These are phyloP conservation scores for Morinoia aosen DNA, from an alignment of 2,888 invertebrate genomes.

Conservation along the genomic window DNA sequence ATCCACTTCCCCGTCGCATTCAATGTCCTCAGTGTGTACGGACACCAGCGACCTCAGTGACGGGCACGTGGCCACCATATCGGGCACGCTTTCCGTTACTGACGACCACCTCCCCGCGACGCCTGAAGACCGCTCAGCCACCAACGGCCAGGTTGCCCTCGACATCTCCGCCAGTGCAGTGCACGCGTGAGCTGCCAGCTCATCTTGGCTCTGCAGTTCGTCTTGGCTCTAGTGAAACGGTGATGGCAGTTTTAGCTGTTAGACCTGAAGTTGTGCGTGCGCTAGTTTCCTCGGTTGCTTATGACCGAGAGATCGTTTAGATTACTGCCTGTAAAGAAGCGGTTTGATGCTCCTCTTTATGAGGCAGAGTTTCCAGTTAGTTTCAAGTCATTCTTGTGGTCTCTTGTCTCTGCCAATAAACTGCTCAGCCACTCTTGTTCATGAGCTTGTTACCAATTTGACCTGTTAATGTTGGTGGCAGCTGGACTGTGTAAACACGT, in stretches of 20 bases:
- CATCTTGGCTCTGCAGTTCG: not conserved
- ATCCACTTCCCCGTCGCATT: slow-evolving; percentile 6
- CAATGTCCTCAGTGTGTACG: slow-evolving; percentile 39
- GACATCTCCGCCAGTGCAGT: slow-evolving; percentile 19
- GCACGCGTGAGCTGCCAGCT: not conserved
- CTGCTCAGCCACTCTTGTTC: not conserved
- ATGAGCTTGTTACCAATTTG: not conserved
- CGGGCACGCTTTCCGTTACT: not conserved
- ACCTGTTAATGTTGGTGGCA: not conserved
- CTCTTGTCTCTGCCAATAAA: not conserved
- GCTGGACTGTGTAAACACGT: not conserved
- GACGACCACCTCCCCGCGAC: not conserved
- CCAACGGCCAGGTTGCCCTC: not conserved
- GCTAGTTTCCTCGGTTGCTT: not conserved
- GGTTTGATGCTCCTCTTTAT: not conserved
- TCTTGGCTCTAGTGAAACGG: not conserved
- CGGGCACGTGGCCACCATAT: slow-evolving; percentile 24
- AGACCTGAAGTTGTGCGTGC: not conserved
- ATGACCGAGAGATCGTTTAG: not conserved
- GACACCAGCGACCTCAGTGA: slow-evolving; percentile 31
- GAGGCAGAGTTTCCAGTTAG: not conserved
- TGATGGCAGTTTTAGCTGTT: not conserved
- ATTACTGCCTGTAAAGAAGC: not conserved
- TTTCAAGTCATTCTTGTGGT: not conserved
- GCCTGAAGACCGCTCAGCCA: not conserved